phyloP scores from a whole-genome alignment of 2,797 vertebrate genomes.

The Chaetophractus vellerosus region DNA sequence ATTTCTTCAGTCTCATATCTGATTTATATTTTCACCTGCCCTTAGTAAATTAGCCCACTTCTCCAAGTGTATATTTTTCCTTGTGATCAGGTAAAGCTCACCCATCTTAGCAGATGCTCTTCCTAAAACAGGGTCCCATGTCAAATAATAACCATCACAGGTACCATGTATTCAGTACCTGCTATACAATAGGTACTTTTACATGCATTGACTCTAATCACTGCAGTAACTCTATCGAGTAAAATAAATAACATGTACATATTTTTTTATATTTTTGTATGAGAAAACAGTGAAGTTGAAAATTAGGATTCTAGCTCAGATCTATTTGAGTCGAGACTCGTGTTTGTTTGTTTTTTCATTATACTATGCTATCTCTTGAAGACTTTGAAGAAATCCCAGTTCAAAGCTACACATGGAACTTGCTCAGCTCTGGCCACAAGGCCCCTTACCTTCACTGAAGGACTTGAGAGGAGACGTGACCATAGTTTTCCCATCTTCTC shows the following conservation, averaged over 20 bases:
- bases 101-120: background rate
- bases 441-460: background rate
- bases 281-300: background rate
- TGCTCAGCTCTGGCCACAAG: background rate
- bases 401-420: background rate
- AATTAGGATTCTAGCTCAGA: background rate
- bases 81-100: background rate
- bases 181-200: background rate
- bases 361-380: background rate
- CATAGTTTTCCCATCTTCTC: background rate
- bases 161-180: background rate
- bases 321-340: background rate
- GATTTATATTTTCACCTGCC: background rate
- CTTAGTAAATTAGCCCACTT: background rate
- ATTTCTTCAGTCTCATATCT: conserved; percentile 21
- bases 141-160: background rate
- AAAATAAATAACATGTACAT: background rate
- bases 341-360: too few species aligned
- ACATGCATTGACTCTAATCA: background rate
- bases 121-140: background rate
- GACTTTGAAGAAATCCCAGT: background rate
- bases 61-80: background rate
- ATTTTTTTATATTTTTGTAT: conserved; percentile 7
- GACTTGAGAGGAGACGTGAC: background rate
- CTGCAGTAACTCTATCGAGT: background rate